phyloP scores from a whole-genome alignment of 2,888 invertebrate genomes.

The Eupithecia dodoneata region DNA sequence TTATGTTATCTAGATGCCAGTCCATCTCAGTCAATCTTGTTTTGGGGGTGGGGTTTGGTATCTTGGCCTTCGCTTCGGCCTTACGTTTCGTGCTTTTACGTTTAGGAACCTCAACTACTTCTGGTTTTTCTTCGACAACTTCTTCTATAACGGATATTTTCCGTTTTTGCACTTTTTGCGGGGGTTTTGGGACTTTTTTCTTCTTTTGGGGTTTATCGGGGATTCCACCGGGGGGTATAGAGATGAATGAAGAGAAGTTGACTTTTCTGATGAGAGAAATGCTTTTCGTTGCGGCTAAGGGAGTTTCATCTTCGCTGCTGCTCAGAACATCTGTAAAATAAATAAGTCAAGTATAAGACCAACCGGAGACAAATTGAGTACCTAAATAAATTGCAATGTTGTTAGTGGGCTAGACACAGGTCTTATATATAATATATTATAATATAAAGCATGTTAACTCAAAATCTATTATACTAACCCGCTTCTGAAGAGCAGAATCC shows the following conservation, averaged over 20 bases:
- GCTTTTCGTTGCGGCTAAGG: slow-evolving; percentile 40
- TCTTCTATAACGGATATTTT: slow-evolving; percentile 13
- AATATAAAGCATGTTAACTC: slow-evolving; percentile 1
- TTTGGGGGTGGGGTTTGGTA: slow-evolving; percentile 42
- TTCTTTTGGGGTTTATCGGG: slow-evolving; percentile 29
- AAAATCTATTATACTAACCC: slow-evolving; percentile 4
- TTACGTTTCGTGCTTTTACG: slow-evolving; percentile 30
- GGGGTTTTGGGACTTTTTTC: slow-evolving; percentile 26
- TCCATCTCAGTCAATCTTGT: slow-evolving; percentile 58
- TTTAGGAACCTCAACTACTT: slow-evolving; percentile 20
- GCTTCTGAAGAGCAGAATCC: slow-evolving; percentile 2
- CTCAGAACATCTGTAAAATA: slow-evolving; percentile 34
- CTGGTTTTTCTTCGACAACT: slow-evolving; percentile 32
- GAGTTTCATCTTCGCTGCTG: slow-evolving; percentile 42
- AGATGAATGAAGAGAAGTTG: slow-evolving; percentile 59
- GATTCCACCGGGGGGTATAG: slow-evolving; percentile 54
- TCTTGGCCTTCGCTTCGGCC: slow-evolving; percentile 21
- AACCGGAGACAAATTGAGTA: not conserved
- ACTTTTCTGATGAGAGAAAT: slow-evolving; percentile 54
- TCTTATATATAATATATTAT: not conserved
- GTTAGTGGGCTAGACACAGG: not conserved
- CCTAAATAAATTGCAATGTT: not conserved
- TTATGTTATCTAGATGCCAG: slow-evolving; percentile 68
- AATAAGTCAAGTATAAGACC: not conserved
- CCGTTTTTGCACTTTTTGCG: slow-evolving; percentile 42